Evolutionary conservation across 2,113 vertebrate genomes (phyloP).

Genomic region (Cyanoderma ruficeps): DNA sequence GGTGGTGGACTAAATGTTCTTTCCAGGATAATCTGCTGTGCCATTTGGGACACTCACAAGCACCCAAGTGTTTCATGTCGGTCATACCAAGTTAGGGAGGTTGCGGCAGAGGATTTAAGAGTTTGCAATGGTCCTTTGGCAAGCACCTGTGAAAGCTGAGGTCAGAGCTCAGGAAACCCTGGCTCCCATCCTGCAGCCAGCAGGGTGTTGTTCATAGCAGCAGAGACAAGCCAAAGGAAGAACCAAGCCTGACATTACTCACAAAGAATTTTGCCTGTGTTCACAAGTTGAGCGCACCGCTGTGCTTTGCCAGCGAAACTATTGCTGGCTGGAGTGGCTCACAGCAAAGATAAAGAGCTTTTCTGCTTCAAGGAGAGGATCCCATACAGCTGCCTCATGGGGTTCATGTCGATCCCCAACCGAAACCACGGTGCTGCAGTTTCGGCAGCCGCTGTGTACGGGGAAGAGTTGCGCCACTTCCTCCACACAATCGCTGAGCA

Average conservation of each 20-base stretch:
- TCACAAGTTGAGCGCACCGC: neutral
- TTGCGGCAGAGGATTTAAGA: neutral
- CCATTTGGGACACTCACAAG: neutral
- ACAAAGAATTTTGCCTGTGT: neutral
- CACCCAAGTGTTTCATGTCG: accelerated
- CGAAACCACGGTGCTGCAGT: neutral
- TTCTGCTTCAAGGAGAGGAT: neutral
- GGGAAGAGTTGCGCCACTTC: neutral
- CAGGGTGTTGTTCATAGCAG: neutral
- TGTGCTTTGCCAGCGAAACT: neutral
- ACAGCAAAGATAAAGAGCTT: neutral
- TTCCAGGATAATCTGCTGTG: neutral
- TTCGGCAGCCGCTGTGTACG: neutral
- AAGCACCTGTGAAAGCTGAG: neutral
- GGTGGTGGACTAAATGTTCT: neutral
- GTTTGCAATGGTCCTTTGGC: neutral
- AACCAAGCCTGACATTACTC: neutral
- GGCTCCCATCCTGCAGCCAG: neutral
- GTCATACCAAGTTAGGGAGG: accelerated
- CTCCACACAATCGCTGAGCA: accelerated
- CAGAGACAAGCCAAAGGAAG: neutral
- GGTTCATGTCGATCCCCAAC: accelerated
- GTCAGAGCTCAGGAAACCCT: neutral
- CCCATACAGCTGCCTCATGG: neutral
- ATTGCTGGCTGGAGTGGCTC: neutral